Base-by-base conservation (phyloP, 35 echinoderm and acorn worm genomes). In the Heliocidaris tuberculata region DNA sequence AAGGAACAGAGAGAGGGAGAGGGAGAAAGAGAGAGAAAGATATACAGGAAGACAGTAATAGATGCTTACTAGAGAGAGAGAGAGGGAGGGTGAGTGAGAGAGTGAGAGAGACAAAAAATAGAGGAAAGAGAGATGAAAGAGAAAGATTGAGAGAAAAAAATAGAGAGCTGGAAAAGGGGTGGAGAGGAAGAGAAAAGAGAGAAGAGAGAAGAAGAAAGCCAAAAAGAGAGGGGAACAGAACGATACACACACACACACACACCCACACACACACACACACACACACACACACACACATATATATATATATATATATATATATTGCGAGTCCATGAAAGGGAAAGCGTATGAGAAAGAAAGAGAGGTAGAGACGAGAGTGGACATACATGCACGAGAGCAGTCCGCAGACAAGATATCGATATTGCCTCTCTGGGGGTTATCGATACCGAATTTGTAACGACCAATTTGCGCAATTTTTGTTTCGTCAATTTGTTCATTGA, bases 391-490 rank as follows among this genome's bases (percentile, higher is more conserved):
- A 89, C 87, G 31, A n/a, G 47, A 13, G 31, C 87, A 32, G 31
- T 48, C 87, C 31, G 31, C 87, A 32, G 87, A 89, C 31, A 89
- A 32, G 47, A 16, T 89, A 47, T 89, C 31, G 31, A 89, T 47
- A 89, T 47, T 32, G 17, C 31, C 87, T 27, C 87, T 89, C 87
- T 4, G 5, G 87, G 87, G 87, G 87, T 17, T 89, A 89, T 89
- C 87, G 87, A 89, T 89, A 89, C 87, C 87, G 47, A 89, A 89
- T 89, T 89, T 89, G 87, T 89, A 89, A 89, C 87, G 87, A 89
- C 19, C 87, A 89, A 89, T 89, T 89, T 89, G 87, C 31, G 31
- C 31, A 48, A 89, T 32, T 89, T 89, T 89, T 89, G 87, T 89
- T 89, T 89, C 47, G 87, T 24, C 47, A 89, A 89, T 89, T 89